phyloP scores from a whole-genome alignment of 2,113 vertebrate species.

The Actinemys pallida region DNA sequence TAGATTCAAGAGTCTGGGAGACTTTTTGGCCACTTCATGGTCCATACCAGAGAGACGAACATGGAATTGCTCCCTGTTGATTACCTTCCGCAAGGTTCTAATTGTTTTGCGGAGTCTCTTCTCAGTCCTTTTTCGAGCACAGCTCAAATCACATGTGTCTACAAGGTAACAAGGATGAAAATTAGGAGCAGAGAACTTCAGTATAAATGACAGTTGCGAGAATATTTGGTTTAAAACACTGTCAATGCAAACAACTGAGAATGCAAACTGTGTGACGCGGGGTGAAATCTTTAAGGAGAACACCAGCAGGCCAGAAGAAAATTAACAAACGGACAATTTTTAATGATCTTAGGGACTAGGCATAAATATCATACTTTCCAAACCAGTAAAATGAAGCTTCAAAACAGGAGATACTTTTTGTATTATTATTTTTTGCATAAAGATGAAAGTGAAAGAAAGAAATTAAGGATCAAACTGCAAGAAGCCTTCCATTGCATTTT shows the following conservation, averaged over 20 bases:
- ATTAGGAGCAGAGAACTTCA: background rate
- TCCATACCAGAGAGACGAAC: slow-evolving; percentile 88
- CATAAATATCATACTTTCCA: slow-evolving; percentile 20
- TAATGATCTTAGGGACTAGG: background rate
- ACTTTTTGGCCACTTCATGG: slow-evolving; percentile 85
- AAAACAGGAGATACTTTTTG: slow-evolving; percentile 98
- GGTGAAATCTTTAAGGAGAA: background rate
- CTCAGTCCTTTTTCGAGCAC: slow-evolving; percentile 88
- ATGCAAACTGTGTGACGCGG: background rate
- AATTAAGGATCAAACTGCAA: slow-evolving; percentile 51
- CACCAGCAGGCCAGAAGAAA: slow-evolving; percentile 13
- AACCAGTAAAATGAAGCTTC: slow-evolving; percentile 61
- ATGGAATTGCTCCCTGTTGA: slow-evolving; percentile 93
- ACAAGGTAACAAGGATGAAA: slow-evolving; percentile 69
- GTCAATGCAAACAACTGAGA: background rate
- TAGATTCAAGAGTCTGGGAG: slow-evolving; percentile 70
- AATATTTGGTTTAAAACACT: background rate
- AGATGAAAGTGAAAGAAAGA: slow-evolving; percentile 67
- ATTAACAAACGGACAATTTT: slow-evolving; percentile 28
- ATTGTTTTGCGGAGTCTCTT: slow-evolving; percentile 94
- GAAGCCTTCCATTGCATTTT: slow-evolving; percentile 67
- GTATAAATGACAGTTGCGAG: rapidly evolving
- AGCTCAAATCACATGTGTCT: slow-evolving; percentile 93
- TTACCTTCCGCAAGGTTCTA: slow-evolving; percentile 91
- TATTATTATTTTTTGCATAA: slow-evolving; percentile 48